Evolutionary conservation across 2,113 vertebrate genomes (phyloP), one percentile per base, ranked within the genome.

Genomic region (Epinephelus cyanopodus): DNA sequence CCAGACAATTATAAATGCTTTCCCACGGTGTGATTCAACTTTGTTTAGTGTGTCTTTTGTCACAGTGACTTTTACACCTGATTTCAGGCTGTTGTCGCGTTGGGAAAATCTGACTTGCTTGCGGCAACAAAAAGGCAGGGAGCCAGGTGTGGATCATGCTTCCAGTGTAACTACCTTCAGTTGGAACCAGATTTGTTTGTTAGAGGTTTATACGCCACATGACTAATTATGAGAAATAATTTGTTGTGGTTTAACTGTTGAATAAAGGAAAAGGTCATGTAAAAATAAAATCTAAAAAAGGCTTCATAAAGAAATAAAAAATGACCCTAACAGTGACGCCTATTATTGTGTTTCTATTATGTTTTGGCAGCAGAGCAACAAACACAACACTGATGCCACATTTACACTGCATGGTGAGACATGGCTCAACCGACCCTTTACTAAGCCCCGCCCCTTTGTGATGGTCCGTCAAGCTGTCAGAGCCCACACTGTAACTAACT

Each of bases 31-130:
- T 86, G 88, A 91, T 87, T 95, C 82, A 86, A 87, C 33, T 69
- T 74, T 84, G 65, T 85, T 66, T 54, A 47, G 3, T 68, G 68
- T 60, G 77, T 69, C 90, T 88, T 94, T 94, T 93, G 89, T 92
- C 89, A 93, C 85, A 74, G 60, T 85, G 80, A 91, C 90, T 92
- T 91, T 82, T 89, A 69, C 71, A 84, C 62, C 83, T 90, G 67
- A 77, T 81, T 81, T 87, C 70, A 74, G 70, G 72, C 61, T 74
- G 79, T 86, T 80, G 90, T 89, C 79, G 69, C 52, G 63, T 93
- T 95, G 94, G 92, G 94, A 96, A 95, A 95, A 91, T 89, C 78
- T 60, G 42, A 61, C 74, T 81, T 76, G 89, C 94, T 91, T 77
- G 85, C 11, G 45, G 93, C 87, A 71, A 84, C 54, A 67, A 70